Conservation (phyloP, 2,797 vertebrate species). For the Parotocinclus haroldoi region DNA sequence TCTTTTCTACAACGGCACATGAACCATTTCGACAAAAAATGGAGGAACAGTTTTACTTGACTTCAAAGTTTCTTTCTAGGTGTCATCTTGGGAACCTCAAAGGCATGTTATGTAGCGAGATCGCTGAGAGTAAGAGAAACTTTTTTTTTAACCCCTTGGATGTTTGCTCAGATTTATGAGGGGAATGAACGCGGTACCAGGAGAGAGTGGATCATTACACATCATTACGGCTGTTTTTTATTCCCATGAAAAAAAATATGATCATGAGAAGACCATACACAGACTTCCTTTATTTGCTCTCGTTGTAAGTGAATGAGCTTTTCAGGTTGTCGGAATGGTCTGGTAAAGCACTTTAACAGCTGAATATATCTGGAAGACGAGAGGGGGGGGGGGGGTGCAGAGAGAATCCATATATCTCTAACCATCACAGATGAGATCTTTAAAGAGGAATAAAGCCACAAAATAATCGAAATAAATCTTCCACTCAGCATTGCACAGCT, state of each 20-base stretch:
- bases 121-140: constrained; percentile 49
- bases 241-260: constrained; percentile 71
- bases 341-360: constrained; percentile 69
- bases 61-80: constrained; percentile 71
- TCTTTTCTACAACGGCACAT: constrained; percentile 57
- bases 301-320: constrained; percentile 71
- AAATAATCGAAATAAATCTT: constrained; percentile 57
- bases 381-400: constrained; percentile 3
- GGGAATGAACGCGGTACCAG: constrained; percentile 61
- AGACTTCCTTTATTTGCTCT: constrained; percentile 63
- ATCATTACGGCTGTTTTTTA: constrained; percentile 71
- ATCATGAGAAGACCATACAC: constrained; percentile 72
- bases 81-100: constrained; percentile 73
- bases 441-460: constrained; percentile 63
- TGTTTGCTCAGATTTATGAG: constrained; percentile 52
- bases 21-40: constrained; percentile 70
- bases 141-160: constrained; percentile 59
- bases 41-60: constrained; percentile 68
- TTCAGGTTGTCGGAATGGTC: constrained; percentile 71
- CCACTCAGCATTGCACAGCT: constrained; percentile 55
- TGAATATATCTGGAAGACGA: no score
- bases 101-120: constrained; percentile 65
- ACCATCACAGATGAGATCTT: constrained; percentile 58
- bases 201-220: constrained; percentile 72
- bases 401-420: constrained; percentile 60